Percentiles rank a stretch among this genome's conserved stretches.
phyloP scores from a whole-genome alignment of 2,888 invertebrate genomes.

The Rhagonycha lutea region DNA sequence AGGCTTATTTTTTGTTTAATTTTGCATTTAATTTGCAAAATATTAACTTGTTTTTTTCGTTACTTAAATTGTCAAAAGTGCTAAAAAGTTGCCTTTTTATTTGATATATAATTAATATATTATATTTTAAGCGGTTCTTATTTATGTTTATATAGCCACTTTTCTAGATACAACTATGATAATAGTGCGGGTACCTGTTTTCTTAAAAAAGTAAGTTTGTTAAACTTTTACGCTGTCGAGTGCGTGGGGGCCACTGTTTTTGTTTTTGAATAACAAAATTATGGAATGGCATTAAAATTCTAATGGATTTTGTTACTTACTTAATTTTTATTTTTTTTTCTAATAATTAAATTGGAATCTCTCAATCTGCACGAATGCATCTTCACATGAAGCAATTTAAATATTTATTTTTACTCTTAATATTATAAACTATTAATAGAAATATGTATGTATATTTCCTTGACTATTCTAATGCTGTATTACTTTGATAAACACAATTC shows the following conservation, averaged over 20 bases:
- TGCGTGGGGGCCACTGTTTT: neutral
- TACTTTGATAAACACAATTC: slow-evolving; percentile 6
- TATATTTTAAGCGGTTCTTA: neutral
- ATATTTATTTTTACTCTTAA: neutral
- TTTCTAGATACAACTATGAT: neutral
- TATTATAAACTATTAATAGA: neutral
- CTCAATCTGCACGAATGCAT: neutral
- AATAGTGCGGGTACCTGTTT: neutral
- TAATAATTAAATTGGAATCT: too few relatives aligned
- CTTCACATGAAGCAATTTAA: neutral
- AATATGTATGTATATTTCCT: neutral
- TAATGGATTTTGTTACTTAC: too few relatives aligned
- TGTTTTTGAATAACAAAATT: neutral
- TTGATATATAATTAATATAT: neutral
- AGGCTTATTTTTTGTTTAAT: neutral
- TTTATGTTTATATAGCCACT: neutral
- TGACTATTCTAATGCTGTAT: neutral
- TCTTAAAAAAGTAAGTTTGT: neutral
- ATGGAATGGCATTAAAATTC: too few relatives aligned
- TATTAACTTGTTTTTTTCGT: neutral
- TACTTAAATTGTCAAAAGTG: neutral
- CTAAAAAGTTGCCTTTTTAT: neutral
- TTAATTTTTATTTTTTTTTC: too few relatives aligned
- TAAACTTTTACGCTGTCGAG: neutral
- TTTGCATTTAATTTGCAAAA: neutral